Evolutionary conservation across 2,888 invertebrate genomes (phyloP).

Genomic region (Rhimphoctona megacephalus): DNA sequence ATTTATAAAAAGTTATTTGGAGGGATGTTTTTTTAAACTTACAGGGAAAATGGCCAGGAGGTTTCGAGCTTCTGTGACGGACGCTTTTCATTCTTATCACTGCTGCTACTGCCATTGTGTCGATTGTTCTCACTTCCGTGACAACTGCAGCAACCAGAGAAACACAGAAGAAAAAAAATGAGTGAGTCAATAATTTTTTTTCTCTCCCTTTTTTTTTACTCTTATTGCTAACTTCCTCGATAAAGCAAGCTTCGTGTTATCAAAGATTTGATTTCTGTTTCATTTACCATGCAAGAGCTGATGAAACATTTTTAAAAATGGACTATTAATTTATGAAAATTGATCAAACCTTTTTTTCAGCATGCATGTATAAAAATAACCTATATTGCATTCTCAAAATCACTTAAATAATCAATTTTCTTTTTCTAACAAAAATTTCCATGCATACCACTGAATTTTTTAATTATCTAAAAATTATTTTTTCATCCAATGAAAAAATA

Average conservation of each 20-base stretch:
- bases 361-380: background rate
- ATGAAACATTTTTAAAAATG: background rate
- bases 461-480: background rate
- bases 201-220: background rate
- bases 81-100: constrained; percentile 83
- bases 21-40: constrained; percentile 74
- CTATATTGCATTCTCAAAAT: background rate
- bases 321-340: background rate
- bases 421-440: background rate
- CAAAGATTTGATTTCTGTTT: background rate
- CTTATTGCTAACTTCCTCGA: background rate
- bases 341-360: background rate
- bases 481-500: background rate
- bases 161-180: constrained; percentile 69
- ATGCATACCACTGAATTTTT: background rate
- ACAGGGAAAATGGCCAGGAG: constrained; percentile 84
- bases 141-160: constrained; percentile 77
- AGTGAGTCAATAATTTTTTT: constrained; percentile 46
- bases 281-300: background rate
- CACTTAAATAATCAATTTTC: background rate
- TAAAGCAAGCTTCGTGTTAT: background rate
- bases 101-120: constrained; percentile 77
- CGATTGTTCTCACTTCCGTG: constrained; percentile 81
- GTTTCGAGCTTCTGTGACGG: constrained; percentile 84
- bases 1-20: constrained; percentile 27